These are phyloP conservation scores for Salminus brasiliensis DNA, from an alignment of 2,113 vertebrate genomes.

Conservation along the genomic window DNA sequence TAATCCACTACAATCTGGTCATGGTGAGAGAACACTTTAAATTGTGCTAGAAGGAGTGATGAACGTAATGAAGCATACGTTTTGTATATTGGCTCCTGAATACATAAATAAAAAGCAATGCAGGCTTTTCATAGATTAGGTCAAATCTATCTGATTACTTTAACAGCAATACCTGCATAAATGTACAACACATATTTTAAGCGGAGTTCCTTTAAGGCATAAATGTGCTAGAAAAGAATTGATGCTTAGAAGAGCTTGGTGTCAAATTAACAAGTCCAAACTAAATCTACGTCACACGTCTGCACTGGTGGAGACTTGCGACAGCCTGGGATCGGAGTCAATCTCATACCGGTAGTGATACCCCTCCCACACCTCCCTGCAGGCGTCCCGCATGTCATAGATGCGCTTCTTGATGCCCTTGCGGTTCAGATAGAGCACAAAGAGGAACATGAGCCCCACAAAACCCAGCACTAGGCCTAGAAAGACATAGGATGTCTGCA, in stretches of 20 bases:
- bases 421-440: slow-evolving; percentile 83
- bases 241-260: not conserved
- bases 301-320: slow-evolving; percentile 68
- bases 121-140: slow-evolving; percentile 60
- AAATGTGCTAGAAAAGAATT: slow-evolving; percentile 52
- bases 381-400: slow-evolving; percentile 75
- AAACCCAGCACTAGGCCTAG: slow-evolving; percentile 77
- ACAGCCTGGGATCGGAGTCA: slow-evolving; percentile 73
- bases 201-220: slow-evolving; percentile 41
- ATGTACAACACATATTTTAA: slow-evolving; percentile 60
- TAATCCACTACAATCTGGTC: slow-evolving; percentile 20
- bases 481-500: slow-evolving; percentile 82
- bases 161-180: slow-evolving; percentile 48
- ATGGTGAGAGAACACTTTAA: not conserved
- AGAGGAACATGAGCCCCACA: slow-evolving; percentile 79
- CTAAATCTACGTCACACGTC: slow-evolving; percentile 64
- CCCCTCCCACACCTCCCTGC: slow-evolving; percentile 79
- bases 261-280: not conserved
- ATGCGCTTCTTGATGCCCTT: slow-evolving; percentile 80
- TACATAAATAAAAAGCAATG: slow-evolving; percentile 47
- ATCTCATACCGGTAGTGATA: slow-evolving; percentile 81
- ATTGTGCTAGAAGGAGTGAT: not conserved
- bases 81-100: slow-evolving; percentile 8
- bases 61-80: slow-evolving; percentile 8
- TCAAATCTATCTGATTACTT: slow-evolving; percentile 23